Evolutionary conservation across 2,797 vertebrate genomes (phyloP).

Genomic region (Varecia variegata): DNA sequence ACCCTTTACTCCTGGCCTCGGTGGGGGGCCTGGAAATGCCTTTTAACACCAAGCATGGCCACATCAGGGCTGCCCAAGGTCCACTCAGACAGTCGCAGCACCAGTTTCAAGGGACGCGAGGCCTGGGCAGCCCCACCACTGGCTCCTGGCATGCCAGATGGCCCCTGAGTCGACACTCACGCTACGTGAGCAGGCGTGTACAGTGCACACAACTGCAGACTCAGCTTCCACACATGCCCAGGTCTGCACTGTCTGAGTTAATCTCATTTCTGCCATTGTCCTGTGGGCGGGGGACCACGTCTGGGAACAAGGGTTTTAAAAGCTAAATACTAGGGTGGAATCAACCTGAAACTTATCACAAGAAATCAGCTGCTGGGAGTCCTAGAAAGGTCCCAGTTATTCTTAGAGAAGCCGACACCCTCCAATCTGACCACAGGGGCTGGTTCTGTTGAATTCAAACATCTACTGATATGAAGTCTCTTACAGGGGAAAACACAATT

Average conservation of each 20-base stretch:
- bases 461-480: neutral
- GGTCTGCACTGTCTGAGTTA: neutral
- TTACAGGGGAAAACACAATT: neutral
- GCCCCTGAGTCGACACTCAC: rapidly evolving
- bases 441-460: neutral
- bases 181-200: rapidly evolving
- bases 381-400: neutral
- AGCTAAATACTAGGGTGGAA: constrained; percentile 48
- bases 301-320: constrained; percentile 4
- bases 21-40: neutral
- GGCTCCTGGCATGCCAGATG: rapidly evolving
- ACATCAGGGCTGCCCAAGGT: neutral
- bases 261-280: constrained; percentile 19
- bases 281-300: constrained; percentile 28
- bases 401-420: constrained; percentile 21
- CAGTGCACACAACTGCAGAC: neutral
- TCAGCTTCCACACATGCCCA: neutral
- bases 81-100: neutral
- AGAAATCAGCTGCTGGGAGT: constrained; percentile 48
- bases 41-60: neutral
- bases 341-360: constrained; percentile 38
- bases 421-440: neutral
- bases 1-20: neutral
- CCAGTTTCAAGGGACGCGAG: neutral
- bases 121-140: neutral